Evolutionary conservation across 2,888 invertebrate species (phyloP).

Genomic region (Tenthredo amoena): DNA sequence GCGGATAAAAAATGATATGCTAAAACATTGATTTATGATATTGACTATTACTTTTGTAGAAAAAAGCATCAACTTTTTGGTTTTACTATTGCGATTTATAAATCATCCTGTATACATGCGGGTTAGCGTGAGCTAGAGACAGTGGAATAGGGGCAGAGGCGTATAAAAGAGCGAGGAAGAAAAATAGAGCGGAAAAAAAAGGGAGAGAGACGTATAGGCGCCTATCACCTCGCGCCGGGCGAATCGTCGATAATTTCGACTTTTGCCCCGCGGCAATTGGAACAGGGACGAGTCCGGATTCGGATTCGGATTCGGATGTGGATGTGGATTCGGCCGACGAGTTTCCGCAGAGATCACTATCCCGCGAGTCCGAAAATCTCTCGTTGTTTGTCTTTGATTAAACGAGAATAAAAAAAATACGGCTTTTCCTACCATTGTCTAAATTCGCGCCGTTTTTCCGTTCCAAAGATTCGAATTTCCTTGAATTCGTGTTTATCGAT

Average conservation of each 20-base stretch:
- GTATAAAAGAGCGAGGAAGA: background rate
- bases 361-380: constrained; percentile 9
- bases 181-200: constrained; percentile 14
- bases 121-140: background rate
- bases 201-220: background rate
- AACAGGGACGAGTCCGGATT: constrained; percentile 13
- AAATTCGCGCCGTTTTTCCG: background rate
- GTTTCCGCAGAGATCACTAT: constrained; percentile 1
- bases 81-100: background rate
- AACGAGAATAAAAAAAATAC: constrained; percentile 12
- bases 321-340: constrained; percentile 34
- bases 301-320: constrained; percentile 9
- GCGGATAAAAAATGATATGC: background rate
- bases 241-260: constrained; percentile 44
- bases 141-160: background rate
- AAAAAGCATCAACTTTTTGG: background rate
- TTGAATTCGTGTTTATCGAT: background rate
- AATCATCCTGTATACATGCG: constrained; percentile 17
- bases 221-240: background rate
- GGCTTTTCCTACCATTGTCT: background rate
- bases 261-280: constrained; percentile 35
- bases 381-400: constrained; percentile 39
- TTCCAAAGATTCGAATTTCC: background rate
- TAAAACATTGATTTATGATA: background rate
- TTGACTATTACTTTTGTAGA: background rate